These are phyloP conservation scores for Tanaodytes sp. DNA, from an alignment of 2,888 invertebrate genomes.

Conservation along the genomic window DNA sequence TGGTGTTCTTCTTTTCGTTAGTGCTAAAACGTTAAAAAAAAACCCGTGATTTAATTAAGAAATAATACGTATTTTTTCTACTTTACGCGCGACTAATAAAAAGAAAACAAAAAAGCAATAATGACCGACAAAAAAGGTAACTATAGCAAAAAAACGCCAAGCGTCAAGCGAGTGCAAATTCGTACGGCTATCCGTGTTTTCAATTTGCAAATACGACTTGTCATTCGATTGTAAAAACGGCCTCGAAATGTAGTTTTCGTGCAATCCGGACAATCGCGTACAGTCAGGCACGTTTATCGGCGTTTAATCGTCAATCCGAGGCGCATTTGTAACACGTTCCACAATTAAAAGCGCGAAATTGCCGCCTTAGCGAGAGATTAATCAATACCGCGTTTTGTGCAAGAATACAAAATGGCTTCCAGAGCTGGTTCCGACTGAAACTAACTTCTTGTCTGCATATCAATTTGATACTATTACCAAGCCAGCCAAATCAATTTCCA, in stretches of 20 bases:
- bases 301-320: slow-evolving; percentile 1
- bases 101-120: slow-evolving; percentile 65
- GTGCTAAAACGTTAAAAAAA: slow-evolving; percentile 63
- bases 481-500: neutral
- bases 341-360: slow-evolving; percentile 50
- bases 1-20: slow-evolving; percentile 61
- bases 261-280: slow-evolving; percentile 1
- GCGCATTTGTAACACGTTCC: slow-evolving; percentile 29
- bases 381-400: slow-evolving; percentile 71
- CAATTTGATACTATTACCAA: neutral
- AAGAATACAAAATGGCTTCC: slow-evolving; percentile 72
- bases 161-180: slow-evolving; percentile 55
- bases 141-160: slow-evolving; percentile 61
- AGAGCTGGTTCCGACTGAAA: slow-evolving; percentile 42
- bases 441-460: slow-evolving; percentile 23
- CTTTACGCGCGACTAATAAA: slow-evolving; percentile 61
- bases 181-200: slow-evolving; percentile 60
- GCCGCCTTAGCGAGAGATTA: slow-evolving; percentile 69
- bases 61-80: slow-evolving; percentile 62
- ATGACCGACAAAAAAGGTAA: slow-evolving; percentile 74
- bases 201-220: slow-evolving; percentile 62
- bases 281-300: slow-evolving; percentile 7
- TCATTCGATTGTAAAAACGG: slow-evolving; percentile 57
- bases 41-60: slow-evolving; percentile 56
- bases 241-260: slow-evolving; percentile 13